A percentile compares a stretch with the other conserved stretches of the same genome.
These are phyloP conservation scores for Cassiopea xamachana DNA, from an alignment of 30 jellyfish, hydroid and myxozoan species.

Conservation along the genomic window DNA sequence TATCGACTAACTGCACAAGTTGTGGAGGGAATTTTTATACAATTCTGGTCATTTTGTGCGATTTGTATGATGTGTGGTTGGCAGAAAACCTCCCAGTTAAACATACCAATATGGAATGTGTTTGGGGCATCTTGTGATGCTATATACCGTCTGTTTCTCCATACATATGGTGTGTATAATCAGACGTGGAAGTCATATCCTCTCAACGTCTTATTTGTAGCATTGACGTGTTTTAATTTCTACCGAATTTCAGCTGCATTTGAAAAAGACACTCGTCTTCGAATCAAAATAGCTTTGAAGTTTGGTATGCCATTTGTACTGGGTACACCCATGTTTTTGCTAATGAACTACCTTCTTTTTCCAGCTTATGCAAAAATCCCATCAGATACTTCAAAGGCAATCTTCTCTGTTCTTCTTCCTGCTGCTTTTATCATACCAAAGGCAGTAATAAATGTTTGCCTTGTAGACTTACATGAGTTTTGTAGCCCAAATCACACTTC, in stretches of 20 bases:
- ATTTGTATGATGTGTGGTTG: slow-evolving; percentile 45
- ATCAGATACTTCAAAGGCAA: slow-evolving; percentile 43
- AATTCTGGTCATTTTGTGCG: slow-evolving; percentile 62
- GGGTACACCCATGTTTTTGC: slow-evolving; percentile 58
- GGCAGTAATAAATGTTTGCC: slow-evolving; percentile 38
- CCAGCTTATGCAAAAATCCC: slow-evolving; percentile 46
- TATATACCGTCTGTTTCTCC: slow-evolving; percentile 41
- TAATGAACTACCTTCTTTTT: slow-evolving; percentile 52
- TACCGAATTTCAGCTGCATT: slow-evolving; percentile 48
- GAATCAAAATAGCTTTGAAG: slow-evolving; percentile 42
- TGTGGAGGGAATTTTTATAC: slow-evolving; percentile 64
- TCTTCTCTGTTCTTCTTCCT: slow-evolving; percentile 54
- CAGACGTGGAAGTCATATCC: slow-evolving; percentile 54
- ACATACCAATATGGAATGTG: slow-evolving; percentile 61
- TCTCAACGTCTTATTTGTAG: slow-evolving; percentile 34
- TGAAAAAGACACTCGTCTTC: not conserved
- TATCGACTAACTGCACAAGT: slow-evolving; percentile 63
- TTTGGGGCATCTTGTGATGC: slow-evolving; percentile 63
- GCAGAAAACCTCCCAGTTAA: slow-evolving; percentile 5
- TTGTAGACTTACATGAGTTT: slow-evolving; percentile 24
- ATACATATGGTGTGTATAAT: slow-evolving; percentile 49
- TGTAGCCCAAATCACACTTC: slow-evolving; percentile 27
- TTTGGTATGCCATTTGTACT: slow-evolving; percentile 48
- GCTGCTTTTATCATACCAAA: slow-evolving; percentile 53
- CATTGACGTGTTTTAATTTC: slow-evolving; percentile 34